Base-by-base conservation (phyloP, 2,797 vertebrate genomes). In the Phrynocephalus guinanensis region DNA sequence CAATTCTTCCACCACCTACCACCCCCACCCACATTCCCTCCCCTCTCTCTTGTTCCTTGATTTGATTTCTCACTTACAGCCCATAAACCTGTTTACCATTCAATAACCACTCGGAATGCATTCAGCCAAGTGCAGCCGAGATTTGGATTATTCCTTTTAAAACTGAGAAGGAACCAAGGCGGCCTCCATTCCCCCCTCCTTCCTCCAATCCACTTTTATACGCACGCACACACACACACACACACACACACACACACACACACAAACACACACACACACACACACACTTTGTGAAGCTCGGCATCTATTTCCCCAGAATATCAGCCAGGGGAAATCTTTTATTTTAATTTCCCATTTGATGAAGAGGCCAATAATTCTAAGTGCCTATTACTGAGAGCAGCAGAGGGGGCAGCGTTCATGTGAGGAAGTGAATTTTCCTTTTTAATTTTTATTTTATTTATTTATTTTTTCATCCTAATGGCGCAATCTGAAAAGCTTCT, bases 21-120 rank as follows among this genome's bases (percentile, higher is more conserved):
- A 88, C 84, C 6, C 16, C 78, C 9, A 15, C 33, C 7, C n/a
- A 6, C 22, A 18, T 56, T 16, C 13, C 13, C 67, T 66, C 2
- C 11, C 28, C n/a, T 56, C 76, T 66, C 79, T 75, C 63, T 26
- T 60, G 9, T n/a, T 89, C 71, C 76, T 63, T 79, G 82, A 72
- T 92, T 93, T 91, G 63, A 73, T 94, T 94, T 94, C 92, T 93
- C 90, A 91, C 92, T 94, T 90, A 87, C 86, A 92, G 80, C 93
- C 94, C 85, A 91, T 85, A 80, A 88, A 85, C 77, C 83, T 88
- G 38, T 88, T 88, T 88, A 75, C 71, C 77, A 75, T 84, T 88
- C 87, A 67, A 68, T n/a, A 75, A 16, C 87, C 56, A 81, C 56
- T 75, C 75, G 72, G 70, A 67, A 80, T 66, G 50, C 33, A 28